phyloP scores from a whole-genome alignment of 2,888 invertebrate genomes.

The Idaea biselata region DNA sequence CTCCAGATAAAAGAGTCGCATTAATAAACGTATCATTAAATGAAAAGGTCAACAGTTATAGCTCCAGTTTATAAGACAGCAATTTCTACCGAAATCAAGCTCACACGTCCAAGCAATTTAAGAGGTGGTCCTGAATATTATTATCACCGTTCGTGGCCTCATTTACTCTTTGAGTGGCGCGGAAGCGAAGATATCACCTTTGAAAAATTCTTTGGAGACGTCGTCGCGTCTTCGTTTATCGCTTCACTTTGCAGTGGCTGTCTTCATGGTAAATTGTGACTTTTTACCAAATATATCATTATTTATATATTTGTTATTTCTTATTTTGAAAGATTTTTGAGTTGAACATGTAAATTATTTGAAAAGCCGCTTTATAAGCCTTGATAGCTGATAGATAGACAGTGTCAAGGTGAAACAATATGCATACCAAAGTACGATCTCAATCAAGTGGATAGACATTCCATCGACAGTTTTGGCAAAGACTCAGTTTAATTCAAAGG shows the following conservation, averaged over 20 bases:
- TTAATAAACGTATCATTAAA: constrained; percentile 40
- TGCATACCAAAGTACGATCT: constrained; percentile 40
- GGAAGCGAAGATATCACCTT: constrained; percentile 47
- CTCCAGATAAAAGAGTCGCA: constrained; percentile 28
- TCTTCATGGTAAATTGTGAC: constrained; percentile 25
- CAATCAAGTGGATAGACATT: constrained; percentile 40
- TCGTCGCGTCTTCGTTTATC: background rate
- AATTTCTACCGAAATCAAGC: constrained; percentile 52
- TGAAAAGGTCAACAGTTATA: constrained; percentile 52
- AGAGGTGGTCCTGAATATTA: constrained; percentile 57
- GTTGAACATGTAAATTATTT: no score
- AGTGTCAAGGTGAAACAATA: constrained; percentile 17
- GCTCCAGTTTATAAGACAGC: constrained; percentile 48
- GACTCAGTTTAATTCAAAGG: constrained; percentile 68
- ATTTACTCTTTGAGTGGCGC: constrained; percentile 45
- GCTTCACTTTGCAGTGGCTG: constrained; percentile 23
- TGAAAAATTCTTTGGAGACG: constrained; percentile 44
- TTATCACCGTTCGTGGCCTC: constrained; percentile 47
- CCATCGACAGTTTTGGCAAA: constrained; percentile 36
- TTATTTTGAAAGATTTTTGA: no score
- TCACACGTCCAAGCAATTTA: constrained; percentile 62
- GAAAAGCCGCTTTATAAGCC: background rate
- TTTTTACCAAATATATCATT: background rate
- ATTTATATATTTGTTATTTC: no score
- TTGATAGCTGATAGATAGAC: background rate